Base-by-base conservation (phyloP, 2,113 vertebrate species). In the Dryoscopus gambensis region DNA sequence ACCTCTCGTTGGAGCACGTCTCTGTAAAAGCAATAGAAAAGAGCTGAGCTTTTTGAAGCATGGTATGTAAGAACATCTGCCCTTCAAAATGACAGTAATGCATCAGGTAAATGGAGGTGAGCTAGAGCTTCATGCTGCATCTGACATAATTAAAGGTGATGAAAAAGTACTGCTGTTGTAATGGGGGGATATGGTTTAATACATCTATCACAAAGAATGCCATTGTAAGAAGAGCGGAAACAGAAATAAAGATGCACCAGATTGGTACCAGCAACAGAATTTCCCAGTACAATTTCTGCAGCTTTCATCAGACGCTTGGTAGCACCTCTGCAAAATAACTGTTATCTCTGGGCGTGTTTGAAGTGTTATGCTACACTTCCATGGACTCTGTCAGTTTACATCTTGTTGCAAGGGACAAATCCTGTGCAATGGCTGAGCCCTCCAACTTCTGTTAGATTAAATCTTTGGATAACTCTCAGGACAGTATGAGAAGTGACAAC, bases 91-190 rank as follows among this genome's bases (percentile, higher is more conserved):
- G 60, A 84, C 88, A 90, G 85, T 81, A 94, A 97, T 97, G 95
- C 90, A 93, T 96, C 93, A 94, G 95, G 88, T 90, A 96, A 96
- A 97, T 95, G 83, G 93, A 95, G 88, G 93, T 78, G 73, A 95
- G 83, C 56, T 94, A 86, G 73, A 92, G 73, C 88, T 25, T 37
- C 83, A 30, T 75, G 68, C 68, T 93, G 64, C 60, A 86, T 86
- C 95, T 95, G 76, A 94, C 85, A 95, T 86, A 97, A 86, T 90
- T 95, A 93, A 94, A 96, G 78, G 71, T 81, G 79, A 93, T 95
- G 85, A 91, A 94, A 89, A 87, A 91, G n/a, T 79, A 76, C 69
- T 68, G 65, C 89, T 87, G 83, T 68, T 82, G 73, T 96, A 73
- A 57, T 42, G 73, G 62, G 49, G 40, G 75, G 62, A 64, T 87